Evolutionary conservation across 2,888 invertebrate species (phyloP).

Genomic region (Sylvicola cinctus): DNA sequence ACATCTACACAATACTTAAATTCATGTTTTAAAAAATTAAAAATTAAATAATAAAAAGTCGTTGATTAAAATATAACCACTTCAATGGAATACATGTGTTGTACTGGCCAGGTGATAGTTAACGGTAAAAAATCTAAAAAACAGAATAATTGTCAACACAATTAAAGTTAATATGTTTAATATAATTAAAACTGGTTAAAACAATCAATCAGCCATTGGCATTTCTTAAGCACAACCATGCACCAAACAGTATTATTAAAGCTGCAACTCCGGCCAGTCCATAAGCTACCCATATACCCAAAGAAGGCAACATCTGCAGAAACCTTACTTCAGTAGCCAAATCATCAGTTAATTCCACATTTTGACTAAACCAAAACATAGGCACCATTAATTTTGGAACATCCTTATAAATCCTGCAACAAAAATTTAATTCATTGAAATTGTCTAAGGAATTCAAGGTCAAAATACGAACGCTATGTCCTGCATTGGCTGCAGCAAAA

Average conservation of each 20-base stretch:
- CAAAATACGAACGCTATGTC: constrained; percentile 30
- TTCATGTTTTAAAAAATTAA: too few species aligned
- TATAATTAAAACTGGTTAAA: too few species aligned
- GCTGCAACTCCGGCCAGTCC: constrained; percentile 15
- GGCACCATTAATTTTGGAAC: constrained; percentile 39
- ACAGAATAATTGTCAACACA: too few species aligned
- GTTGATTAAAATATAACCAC: too few species aligned
- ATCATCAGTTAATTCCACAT: constrained; percentile 33
- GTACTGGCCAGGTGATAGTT: too few species aligned
- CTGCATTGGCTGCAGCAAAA: constrained; percentile 31
- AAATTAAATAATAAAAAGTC: too few species aligned
- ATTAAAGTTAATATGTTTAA: too few species aligned
- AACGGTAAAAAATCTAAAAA: too few species aligned
- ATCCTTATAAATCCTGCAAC: constrained; percentile 32
- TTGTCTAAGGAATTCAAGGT: background rate
- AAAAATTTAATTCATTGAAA: constrained; percentile 4
- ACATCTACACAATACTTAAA: too few species aligned
- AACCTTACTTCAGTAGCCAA: constrained; percentile 28
- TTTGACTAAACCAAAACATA: constrained; percentile 57
- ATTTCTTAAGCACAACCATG: too few species aligned
- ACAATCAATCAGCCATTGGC: too few species aligned
- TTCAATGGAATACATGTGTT: too few species aligned
- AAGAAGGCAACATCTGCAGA: constrained; percentile 15
- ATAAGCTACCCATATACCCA: constrained; percentile 18
- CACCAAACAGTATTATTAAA: constrained; percentile 15